These are phyloP conservation scores for Egretta garzetta DNA, from an alignment of 2,113 vertebrate genomes.

Conservation along the genomic window DNA sequence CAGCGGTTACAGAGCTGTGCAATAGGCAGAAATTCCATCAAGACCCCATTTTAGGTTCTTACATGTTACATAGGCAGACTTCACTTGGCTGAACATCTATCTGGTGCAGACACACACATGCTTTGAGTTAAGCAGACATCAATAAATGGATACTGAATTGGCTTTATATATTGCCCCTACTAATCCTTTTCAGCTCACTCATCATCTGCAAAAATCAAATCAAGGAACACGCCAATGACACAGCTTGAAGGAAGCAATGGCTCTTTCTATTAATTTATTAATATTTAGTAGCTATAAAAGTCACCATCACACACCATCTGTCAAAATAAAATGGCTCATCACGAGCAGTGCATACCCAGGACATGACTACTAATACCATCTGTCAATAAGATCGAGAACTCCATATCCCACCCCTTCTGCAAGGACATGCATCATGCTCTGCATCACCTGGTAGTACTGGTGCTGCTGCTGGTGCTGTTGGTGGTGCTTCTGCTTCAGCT, in stretches of 20 bases:
- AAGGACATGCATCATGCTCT: not conserved
- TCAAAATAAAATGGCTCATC: not conserved
- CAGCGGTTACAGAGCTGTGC: not conserved
- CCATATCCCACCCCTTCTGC: not conserved
- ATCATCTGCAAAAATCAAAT: not conserved
- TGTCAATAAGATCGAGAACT: not conserved
- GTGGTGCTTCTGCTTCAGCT: slow-evolving; percentile 38
- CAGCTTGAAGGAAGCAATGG: not conserved
- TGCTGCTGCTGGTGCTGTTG: not conserved
- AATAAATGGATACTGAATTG: not conserved
- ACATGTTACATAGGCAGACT: not conserved
- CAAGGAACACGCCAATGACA: not conserved
- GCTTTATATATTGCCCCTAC: not conserved
- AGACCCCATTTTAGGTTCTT: not conserved
- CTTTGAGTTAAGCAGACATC: not conserved
- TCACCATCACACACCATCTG: not conserved
- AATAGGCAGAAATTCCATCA: not conserved
- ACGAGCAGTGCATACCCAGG: not conserved
- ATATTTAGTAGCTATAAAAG: not conserved
- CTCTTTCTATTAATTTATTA: not conserved
- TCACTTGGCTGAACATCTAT: not conserved
- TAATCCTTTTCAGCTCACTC: not conserved
- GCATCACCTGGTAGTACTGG: slow-evolving; percentile 67
- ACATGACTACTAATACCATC: not conserved
- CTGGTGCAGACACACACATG: not conserved